Base-by-base conservation (phyloP, 2,888 invertebrate genomes). In the Mesoligia furuncula region DNA sequence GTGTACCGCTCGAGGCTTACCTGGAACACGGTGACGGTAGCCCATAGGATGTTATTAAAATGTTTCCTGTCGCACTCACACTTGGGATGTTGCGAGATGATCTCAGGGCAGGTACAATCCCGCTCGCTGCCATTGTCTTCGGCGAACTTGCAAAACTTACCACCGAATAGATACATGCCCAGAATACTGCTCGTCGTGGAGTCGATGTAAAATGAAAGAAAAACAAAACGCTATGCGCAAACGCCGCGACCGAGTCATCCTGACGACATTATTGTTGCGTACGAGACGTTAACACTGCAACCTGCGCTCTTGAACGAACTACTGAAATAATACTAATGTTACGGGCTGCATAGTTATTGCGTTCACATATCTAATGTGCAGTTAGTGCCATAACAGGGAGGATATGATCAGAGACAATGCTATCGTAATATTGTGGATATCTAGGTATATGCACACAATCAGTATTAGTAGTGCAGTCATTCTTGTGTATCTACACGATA, bases 161-260 rank as follows among this genome's bases (percentile, higher is more conserved):
- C 99, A 97, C 99, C 99, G 98, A 99, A 99, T 97, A 99, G 98
- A 98, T 99, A 99, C 99, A 99, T 99, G 97, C 99, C 99, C 98
- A 99, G 98, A 97, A 99, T 99, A 98, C 99, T 99, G 98, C 97
- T 97, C 97, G 96, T 91, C 90, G 95, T 88, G 94, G 91, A 93
- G 93, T 93, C 95, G 94, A 95, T 96, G 96, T 93, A 93, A 95
- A 96, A 96, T 96, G 96, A 96, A 95, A 96, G 95, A 95, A 95
- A 95, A 95, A 95, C 90, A 95, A 94, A 96, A 96, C 95, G 95
- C 96, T 96, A 95, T 96, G 96, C 96, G 95, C 96, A 95, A 90
- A 95, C 94, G 94, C 94, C 92, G 95, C 95, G 94, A 94, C 94
- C 94, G 94, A 93, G 90, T 93, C 92, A 91, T 91, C 93, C 93